Conservation (phyloP, 1,140 invertebrate genomes). For the Drosophila paulistorum region DNA sequence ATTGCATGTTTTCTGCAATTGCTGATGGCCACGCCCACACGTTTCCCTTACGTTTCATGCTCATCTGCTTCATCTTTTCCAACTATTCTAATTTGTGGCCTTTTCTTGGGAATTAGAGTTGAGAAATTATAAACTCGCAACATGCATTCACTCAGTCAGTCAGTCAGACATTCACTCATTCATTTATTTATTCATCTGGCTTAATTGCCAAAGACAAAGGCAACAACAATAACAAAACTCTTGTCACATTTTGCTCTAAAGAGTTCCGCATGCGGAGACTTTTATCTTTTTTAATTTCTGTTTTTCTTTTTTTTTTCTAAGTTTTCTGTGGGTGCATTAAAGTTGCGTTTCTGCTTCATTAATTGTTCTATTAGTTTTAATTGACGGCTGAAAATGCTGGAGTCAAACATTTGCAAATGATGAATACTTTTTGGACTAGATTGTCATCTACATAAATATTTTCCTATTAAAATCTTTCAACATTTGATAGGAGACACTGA, state of each 20-base stretch:
- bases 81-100: conserved; percentile 67
- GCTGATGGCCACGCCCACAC: conserved; percentile 60
- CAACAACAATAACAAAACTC: conserved; percentile 65
- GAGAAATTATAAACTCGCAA: conserved; percentile 59
- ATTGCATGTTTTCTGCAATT: conserved; percentile 71
- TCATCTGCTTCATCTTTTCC: conserved; percentile 30
- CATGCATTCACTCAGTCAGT: conserved; percentile 30
- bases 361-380: conserved; percentile 81
- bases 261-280: conserved; percentile 49
- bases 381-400: conserved; percentile 48
- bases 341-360: conserved; percentile 47
- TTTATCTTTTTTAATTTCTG: conserved; percentile 43
- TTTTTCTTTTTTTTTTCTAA: conserved; percentile 38
- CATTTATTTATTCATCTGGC: conserved; percentile 59
- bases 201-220: conserved; percentile 60
- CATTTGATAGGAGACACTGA: too few relatives aligned
- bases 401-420: conserved; percentile 56
- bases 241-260: conserved; percentile 43
- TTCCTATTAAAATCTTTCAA: too few relatives aligned
- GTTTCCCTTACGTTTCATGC: background rate
- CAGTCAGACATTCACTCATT: conserved; percentile 27
- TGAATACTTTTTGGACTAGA: conserved; percentile 46
- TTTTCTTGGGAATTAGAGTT: conserved; percentile 75
- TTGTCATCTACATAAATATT: background rate
- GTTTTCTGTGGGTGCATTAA: conserved; percentile 64